These are phyloP conservation scores for Astropecten irregularis DNA, from an alignment of 53 echinoderm and acorn worm species.

Conservation along the genomic window DNA sequence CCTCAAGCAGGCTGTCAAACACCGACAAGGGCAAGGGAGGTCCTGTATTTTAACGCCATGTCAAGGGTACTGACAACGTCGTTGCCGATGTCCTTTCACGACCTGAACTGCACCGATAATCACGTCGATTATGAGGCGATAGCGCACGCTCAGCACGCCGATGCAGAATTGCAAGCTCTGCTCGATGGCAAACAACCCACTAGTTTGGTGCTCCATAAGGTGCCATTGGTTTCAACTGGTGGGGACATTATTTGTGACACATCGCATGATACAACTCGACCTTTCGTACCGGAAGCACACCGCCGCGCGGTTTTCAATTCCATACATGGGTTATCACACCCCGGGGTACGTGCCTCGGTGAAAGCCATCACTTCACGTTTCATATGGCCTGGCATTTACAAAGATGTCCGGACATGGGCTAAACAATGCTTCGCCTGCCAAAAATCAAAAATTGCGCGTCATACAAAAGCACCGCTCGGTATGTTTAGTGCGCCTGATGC, in stretches of 20 bases:
- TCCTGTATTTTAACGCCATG: no score
- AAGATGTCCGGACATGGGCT: slow-evolving; percentile 15
- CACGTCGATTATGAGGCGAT: background rate
- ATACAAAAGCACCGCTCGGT: background rate
- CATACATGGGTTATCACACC: background rate
- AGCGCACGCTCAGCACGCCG: background rate
- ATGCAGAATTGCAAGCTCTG: background rate
- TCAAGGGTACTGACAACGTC: slow-evolving; percentile 50
- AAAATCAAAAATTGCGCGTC: background rate
- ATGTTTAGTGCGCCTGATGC: background rate
- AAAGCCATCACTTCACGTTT: slow-evolving; percentile 13
- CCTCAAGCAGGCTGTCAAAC: no score
- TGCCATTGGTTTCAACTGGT: no score
- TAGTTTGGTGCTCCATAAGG: no score
- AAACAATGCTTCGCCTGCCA: slow-evolving; percentile 5
- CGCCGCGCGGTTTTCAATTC: slow-evolving; percentile 11
- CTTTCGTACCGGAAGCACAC: no score
- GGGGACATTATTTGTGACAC: no score
- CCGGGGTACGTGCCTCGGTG: background rate
- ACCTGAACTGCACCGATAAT: background rate
- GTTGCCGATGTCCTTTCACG: slow-evolving; percentile 67
- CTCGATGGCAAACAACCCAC: no score
- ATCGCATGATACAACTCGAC: no score
- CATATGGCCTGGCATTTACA: slow-evolving; percentile 7
- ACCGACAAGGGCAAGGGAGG: no score